Evolutionary conservation across 2,888 invertebrate species (phyloP).

Genomic region (Drosophila austrosaltans): DNA sequence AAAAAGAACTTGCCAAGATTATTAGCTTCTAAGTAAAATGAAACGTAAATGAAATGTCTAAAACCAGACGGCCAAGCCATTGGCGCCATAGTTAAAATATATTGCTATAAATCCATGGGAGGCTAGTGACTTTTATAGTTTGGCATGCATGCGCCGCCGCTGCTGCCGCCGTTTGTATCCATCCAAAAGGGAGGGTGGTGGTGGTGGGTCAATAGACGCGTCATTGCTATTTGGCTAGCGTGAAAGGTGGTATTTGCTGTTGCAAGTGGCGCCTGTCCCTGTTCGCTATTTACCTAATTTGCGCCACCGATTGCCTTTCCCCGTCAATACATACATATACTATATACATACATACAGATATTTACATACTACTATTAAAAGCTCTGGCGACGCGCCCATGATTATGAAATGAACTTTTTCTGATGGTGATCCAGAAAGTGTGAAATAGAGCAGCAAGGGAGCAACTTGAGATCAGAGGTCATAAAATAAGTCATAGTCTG

Average conservation of each 20-base stretch:
- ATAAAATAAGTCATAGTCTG: neutral
- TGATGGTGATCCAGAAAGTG: slow-evolving; percentile 17
- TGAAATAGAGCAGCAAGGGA: neutral
- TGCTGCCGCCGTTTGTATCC: slow-evolving; percentile 26
- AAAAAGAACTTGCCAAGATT: slow-evolving; percentile 32
- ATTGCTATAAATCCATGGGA: slow-evolving; percentile 57
- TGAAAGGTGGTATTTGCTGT: slow-evolving; percentile 29
- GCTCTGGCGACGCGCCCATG: slow-evolving; percentile 31
- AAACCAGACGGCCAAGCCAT: slow-evolving; percentile 25
- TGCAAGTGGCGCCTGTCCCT: slow-evolving; percentile 63
- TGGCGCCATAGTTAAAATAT: slow-evolving; percentile 52
- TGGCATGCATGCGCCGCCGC: slow-evolving; percentile 38
- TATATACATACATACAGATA: too few relatives aligned
- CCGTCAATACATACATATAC: slow-evolving; percentile 33
- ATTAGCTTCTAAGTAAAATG: slow-evolving; percentile 33
- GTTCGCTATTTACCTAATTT: slow-evolving; percentile 60
- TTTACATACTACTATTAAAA: slow-evolving; percentile 32
- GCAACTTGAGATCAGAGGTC: neutral
- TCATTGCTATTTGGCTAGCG: slow-evolving; percentile 18
- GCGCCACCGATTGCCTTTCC: slow-evolving; percentile 54
- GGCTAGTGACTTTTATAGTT: slow-evolving; percentile 47
- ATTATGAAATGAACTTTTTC: slow-evolving; percentile 36
- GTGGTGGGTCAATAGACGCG: neutral
- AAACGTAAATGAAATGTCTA: slow-evolving; percentile 8
- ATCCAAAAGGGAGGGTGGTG: slow-evolving; percentile 21